Conservation (phyloP, 2,113 vertebrate genomes). For the Embiotoca jacksoni region DNA sequence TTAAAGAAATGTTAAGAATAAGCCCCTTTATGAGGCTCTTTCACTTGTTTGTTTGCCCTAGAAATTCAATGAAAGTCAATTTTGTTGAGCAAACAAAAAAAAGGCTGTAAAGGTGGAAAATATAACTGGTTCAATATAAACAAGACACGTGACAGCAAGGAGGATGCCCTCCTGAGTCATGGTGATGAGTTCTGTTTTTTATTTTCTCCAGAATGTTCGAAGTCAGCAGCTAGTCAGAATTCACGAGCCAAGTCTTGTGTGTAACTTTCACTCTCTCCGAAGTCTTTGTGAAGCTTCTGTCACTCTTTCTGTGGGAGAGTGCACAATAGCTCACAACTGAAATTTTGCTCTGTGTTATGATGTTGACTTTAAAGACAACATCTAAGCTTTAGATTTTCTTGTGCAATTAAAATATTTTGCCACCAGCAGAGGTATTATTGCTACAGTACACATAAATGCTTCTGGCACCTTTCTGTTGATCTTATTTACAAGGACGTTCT, state of each 20-base stretch:
- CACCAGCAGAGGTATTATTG: neutral
- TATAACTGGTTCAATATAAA: too few species aligned
- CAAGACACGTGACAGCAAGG: too few species aligned
- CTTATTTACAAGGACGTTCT: neutral
- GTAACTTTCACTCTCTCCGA: too few species aligned
- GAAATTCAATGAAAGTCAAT: slow-evolving; percentile 13
- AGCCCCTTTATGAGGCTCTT: slow-evolving; percentile 22
- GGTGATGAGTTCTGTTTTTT: neutral
- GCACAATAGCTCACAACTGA: neutral
- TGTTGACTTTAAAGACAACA: neutral
- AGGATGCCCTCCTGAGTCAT: too few species aligned
- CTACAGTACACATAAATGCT: neutral
- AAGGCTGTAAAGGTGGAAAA: too few species aligned
- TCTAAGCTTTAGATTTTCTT: neutral
- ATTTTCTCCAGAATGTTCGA: slow-evolving; percentile 7
- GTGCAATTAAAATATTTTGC: neutral
- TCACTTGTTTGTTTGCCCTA: slow-evolving; percentile 53
- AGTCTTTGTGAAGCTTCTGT: too few species aligned
- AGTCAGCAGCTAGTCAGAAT: slow-evolving; percentile 24
- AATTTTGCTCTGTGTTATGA: neutral
- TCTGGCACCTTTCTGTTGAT: neutral
- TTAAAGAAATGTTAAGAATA: slow-evolving; percentile 55
- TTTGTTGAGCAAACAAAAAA: too few species aligned
- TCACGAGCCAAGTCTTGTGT: too few species aligned
- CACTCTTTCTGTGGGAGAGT: neutral